Base-by-base conservation (phyloP, 2,797 vertebrate species). In the Eupleurogrammus muticus region DNA sequence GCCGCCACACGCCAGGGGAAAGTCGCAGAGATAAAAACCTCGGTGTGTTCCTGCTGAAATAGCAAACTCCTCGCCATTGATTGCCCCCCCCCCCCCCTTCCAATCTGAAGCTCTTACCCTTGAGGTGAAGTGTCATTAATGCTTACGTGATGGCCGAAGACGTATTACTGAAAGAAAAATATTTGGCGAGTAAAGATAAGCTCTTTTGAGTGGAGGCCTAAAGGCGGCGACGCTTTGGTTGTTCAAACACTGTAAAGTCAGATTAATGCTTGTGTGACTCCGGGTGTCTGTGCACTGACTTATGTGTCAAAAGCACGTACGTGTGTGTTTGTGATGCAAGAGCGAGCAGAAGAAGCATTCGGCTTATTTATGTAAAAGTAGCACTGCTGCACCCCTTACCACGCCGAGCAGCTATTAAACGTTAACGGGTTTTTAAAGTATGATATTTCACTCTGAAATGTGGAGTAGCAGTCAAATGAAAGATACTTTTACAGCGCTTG, bases 21-120 rank as follows among this genome's bases (percentile, higher is more conserved):
- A 74, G 75, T 65, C 72, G 66, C 55, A 54, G 49, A 28, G 66
- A 84, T 76, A 77, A 82, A 78, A n/a, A n/a, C n/a, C 75, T 17
- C 49, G 7, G 40, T 51, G 55, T 12, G 60, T 66, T 75, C 53
- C 74, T 48, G 63, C 17, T 53, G 19, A 67, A 81, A 80, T 9
- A 54, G 46, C 42, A 2, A 7, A 35, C 23, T 51, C 53, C 35
- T 62, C 49, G 49, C 59, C 13, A n/a, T 32, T n/a, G 36, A 63
- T 28, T 70, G 55, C 66, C 61, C 56, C 57, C 64, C 56, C 70
- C 50, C 68, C 52, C 66, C 61, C 56, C 57, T 61, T 58, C 70
- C 50, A 20, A 68, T 70, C 56, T 76, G 69, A 5, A 32, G 59
- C 61, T 44, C 47, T 58, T 59, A 58, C 52, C 54, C 66, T 38